Evolutionary conservation across 1,140 invertebrate species (phyloP).

Genomic region (Aphelenchoides besseyi): DNA sequence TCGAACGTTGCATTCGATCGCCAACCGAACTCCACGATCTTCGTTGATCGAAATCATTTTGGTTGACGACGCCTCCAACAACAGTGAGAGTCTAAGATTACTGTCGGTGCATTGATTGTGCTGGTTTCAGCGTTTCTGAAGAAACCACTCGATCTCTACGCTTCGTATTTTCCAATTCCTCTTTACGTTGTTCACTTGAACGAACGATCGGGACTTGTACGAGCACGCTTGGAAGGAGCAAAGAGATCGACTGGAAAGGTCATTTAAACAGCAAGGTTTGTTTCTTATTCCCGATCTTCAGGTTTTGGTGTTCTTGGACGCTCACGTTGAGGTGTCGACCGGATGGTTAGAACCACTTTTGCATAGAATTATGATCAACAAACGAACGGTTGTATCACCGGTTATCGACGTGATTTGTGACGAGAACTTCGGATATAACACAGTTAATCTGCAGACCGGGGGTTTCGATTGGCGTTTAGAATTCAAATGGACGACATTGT

Average conservation of each 20-base stretch:
- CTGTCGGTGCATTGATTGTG: not conserved
- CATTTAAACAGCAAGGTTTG: too few relatives aligned
- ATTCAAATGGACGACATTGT: conserved; percentile 76
- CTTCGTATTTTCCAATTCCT: conserved; percentile 70
- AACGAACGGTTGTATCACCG: conserved; percentile 76
- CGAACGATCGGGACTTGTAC: conserved; percentile 75
- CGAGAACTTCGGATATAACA: conserved; percentile 84
- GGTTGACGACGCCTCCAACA: conserved; percentile 82
- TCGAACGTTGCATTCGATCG: conserved; percentile 78
- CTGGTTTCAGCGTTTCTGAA: conserved; percentile 69
- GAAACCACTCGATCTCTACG: conserved; percentile 74
- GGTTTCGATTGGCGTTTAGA: conserved; percentile 95
- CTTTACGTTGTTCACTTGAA: conserved; percentile 69
- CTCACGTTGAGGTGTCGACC: conserved; percentile 83
- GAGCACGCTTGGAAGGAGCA: conserved; percentile 77
- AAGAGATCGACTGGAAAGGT: conserved; percentile 75
- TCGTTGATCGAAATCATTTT: conserved; percentile 81
- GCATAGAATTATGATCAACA: conserved; percentile 71
- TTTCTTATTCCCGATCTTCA: not conserved
- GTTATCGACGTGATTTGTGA: conserved; percentile 90
- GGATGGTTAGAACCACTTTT: conserved; percentile 83
- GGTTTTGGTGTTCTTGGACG: conserved; percentile 78
- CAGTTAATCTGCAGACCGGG: conserved; percentile 88
- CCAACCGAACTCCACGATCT: conserved; percentile 73
- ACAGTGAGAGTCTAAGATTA: conserved; percentile 64